A percentile compares a stretch with the other conserved stretches of the same genome.
phyloP scores from a whole-genome alignment of 2,113 vertebrate genomes.

The Ailuropoda melanoleuca region DNA sequence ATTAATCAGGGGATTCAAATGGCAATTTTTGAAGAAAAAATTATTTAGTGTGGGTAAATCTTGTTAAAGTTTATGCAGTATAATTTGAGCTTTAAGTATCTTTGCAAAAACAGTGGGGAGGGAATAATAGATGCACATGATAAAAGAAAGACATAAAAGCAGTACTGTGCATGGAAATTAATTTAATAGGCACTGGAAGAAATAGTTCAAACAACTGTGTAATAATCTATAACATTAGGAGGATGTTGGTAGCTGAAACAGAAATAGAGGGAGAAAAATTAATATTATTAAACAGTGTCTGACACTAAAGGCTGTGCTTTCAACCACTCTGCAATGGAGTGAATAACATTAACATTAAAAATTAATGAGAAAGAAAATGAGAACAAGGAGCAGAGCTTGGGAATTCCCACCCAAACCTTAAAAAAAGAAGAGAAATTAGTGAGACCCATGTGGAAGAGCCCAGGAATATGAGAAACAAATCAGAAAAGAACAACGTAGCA shows the following conservation, averaged over 20 bases:
- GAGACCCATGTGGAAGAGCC: background rate
- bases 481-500: background rate
- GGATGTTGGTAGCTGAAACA: background rate
- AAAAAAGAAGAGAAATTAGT: background rate
- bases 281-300: background rate
- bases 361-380: background rate
- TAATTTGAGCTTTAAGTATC: background rate
- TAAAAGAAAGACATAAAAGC: background rate
- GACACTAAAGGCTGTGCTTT: background rate
- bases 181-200: background rate
- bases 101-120: background rate
- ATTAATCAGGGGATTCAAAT: background rate
- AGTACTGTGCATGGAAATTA: background rate
- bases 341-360: background rate
- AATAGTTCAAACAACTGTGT: background rate
- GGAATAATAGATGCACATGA: background rate
- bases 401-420: background rate
- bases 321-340: background rate
- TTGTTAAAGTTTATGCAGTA: background rate
- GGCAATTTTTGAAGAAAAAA: background rate
- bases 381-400: background rate
- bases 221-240: background rate
- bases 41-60: background rate
- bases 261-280: background rate
- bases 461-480: background rate